Conservation (phyloP, 1,140 invertebrate species). For the Zaprionus inermis region DNA sequence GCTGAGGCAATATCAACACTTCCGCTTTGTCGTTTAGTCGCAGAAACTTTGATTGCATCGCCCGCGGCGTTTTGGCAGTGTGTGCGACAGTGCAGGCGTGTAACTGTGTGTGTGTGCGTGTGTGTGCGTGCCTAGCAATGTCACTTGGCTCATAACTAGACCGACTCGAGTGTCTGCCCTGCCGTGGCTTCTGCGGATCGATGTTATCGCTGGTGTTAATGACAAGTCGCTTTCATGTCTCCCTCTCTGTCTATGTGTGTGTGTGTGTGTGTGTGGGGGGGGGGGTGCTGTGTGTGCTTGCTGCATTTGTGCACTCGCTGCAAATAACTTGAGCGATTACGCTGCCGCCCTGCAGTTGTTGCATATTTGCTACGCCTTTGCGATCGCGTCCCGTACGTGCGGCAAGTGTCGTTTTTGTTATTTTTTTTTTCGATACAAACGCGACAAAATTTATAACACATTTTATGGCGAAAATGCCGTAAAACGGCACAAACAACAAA, state of each 20-base stretch:
- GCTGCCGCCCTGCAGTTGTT: constrained; percentile 35
- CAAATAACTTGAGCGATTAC: constrained; percentile 45
- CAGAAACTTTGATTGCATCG: constrained; percentile 65
- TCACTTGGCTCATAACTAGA: constrained; percentile 61
- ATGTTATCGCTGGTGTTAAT: constrained; percentile 30
- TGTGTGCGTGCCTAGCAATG: constrained; percentile 39
- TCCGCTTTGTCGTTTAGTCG: constrained; percentile 51
- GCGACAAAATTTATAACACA: constrained; percentile 61
- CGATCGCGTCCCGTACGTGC: constrained; percentile 58
- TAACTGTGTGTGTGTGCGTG: constrained; percentile 9
- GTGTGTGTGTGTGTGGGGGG: constrained; percentile 3
- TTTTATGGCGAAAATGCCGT: constrained; percentile 50
- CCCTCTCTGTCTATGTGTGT: background rate
- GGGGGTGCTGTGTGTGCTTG: constrained; percentile 18
- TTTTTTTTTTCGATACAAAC: constrained; percentile 45
- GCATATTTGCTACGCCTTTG: constrained; percentile 30
- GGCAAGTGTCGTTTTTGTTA: constrained; percentile 33
- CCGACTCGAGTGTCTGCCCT: background rate
- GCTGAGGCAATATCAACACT: constrained; percentile 75
- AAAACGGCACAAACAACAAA: constrained; percentile 39
- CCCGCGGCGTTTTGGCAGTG: constrained; percentile 49
- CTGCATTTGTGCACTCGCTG: constrained; percentile 42
- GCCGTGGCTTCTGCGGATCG: constrained; percentile 2
- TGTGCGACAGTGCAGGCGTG: background rate
- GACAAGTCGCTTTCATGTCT: background rate